Evolutionary conservation across 2,888 invertebrate genomes (phyloP), one percentile per base, ranked within the genome.

Genomic region (Scaptomyza caliginosa): DNA sequence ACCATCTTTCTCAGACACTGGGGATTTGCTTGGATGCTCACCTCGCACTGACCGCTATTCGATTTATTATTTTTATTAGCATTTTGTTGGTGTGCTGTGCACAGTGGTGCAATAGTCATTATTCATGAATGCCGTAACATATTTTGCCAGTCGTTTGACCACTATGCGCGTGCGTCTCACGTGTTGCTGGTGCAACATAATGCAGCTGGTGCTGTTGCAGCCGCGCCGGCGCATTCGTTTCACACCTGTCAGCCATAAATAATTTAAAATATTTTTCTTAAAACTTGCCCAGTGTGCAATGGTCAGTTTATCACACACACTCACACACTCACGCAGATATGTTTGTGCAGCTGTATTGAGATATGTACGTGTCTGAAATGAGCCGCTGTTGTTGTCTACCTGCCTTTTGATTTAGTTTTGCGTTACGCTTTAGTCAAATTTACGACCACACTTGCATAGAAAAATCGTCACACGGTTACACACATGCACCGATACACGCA

Each of bases 361-460:
- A 56, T 73, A 50, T 8, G 7, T 16, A 10, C 59, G 46, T 74
- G 59, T 65, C 56, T 67, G 50, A 65, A 67, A 67, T 57, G 77
- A 77, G 69, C 43, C 52, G 66, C 62, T 56, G 65, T 49, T 64
- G 30, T 57, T 70, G 59, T 71, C 82, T 80, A 80, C 80, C 80
- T 81, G 80, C 62, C 58, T 70, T 76, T 73, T 70, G 81, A 81
- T 77, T 77, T 77, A 85, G 85, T 80, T 78, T 74, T 78, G 70
- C 69, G 75, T 75, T 77, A 77, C 79, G 77, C 78, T 78, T 85
- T 77, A 81, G 85, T 85, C 85, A 79, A 81, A 85, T 85, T 85
- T 81, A 76, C 79, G 76, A 56, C 69, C 60, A 69, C 52, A 68
- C 58, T 56, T 57, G 43, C 57, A 67, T 54, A 54, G 58, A 42